phyloP scores from a whole-genome alignment of 2,888 invertebrate species.

The Pollenia angustigena region DNA sequence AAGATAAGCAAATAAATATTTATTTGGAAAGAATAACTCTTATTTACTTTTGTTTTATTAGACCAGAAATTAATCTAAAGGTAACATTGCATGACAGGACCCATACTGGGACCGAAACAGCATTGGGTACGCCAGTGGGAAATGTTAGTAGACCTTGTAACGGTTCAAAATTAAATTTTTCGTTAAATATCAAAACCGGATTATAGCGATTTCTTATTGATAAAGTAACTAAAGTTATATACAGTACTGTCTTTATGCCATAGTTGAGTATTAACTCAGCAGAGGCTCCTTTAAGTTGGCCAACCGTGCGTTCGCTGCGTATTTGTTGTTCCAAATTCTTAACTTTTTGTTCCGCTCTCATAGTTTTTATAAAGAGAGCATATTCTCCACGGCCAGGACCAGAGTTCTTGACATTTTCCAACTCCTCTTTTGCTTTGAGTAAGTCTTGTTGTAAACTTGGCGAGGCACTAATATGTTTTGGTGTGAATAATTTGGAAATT shows the following conservation, averaged over 20 bases:
- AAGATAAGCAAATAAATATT: constrained; percentile 73
- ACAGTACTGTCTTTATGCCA: constrained; percentile 82
- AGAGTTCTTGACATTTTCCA: constrained; percentile 75
- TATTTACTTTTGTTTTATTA: constrained; percentile 76
- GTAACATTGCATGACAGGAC: constrained; percentile 85
- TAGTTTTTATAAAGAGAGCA: constrained; percentile 77
- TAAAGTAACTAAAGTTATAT: constrained; percentile 81
- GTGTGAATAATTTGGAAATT: constrained; percentile 68
- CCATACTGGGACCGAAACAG: constrained; percentile 85
- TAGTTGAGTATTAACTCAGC: constrained; percentile 81
- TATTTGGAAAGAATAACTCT: constrained; percentile 34
- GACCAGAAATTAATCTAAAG: constrained; percentile 79
- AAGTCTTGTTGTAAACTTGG: constrained; percentile 73
- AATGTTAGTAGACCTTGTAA: constrained; percentile 85
- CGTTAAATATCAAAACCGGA: constrained; percentile 84
- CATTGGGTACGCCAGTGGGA: constrained; percentile 84
- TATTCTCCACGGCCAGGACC: constrained; percentile 78
- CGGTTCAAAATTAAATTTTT: constrained; percentile 84
- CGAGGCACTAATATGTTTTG: constrained; percentile 23
- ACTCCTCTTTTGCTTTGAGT: constrained; percentile 76
- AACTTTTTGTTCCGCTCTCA: constrained; percentile 80
- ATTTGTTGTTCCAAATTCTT: constrained; percentile 75
- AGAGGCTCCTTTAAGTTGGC: constrained; percentile 76
- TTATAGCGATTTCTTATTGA: constrained; percentile 84
- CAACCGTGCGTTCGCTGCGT: constrained; percentile 72